A percentile compares a stretch with the other conserved stretches of the same genome.
Evolutionary conservation across 2,888 invertebrate species (phyloP).

Genomic region (Sylvicola fuscatus): DNA sequence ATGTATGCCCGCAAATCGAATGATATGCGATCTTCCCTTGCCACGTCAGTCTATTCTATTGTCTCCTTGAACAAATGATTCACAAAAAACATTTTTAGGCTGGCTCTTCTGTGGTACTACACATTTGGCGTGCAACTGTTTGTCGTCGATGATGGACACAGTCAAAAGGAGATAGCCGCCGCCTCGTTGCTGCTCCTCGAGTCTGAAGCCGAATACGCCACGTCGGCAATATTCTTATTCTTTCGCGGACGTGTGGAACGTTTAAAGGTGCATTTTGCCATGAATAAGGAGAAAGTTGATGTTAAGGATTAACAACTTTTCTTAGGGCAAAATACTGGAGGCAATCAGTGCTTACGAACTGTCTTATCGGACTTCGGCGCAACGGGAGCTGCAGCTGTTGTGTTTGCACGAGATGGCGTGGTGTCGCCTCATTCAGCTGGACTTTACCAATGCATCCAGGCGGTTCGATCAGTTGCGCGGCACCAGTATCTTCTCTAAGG

Average conservation of each 20-base stretch:
- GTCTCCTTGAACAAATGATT: neutral
- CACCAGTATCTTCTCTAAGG: constrained; percentile 31
- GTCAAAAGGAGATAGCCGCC: constrained; percentile 33
- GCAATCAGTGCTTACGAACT: constrained; percentile 35
- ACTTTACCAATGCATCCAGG: constrained; percentile 30
- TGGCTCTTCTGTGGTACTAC: constrained; percentile 44
- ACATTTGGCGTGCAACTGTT: constrained; percentile 47
- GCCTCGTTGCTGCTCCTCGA: constrained; percentile 31
- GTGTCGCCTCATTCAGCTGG: constrained; percentile 39
- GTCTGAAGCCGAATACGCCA: constrained; percentile 30
- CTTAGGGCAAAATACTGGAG: too few relatives aligned
- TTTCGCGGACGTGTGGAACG: constrained; percentile 40
- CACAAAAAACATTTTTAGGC: neutral
- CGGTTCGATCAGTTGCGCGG: constrained; percentile 30
- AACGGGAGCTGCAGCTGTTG: constrained; percentile 38
- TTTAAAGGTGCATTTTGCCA: constrained; percentile 37
- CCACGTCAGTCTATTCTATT: constrained; percentile 28
- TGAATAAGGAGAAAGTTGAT: neutral
- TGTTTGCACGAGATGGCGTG: constrained; percentile 30
- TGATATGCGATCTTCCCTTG: constrained; percentile 46
- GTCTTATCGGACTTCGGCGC: constrained; percentile 35
- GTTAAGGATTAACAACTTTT: too few relatives aligned
- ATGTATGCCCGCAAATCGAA: constrained; percentile 36
- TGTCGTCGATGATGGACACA: constrained; percentile 34
- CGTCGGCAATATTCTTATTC: constrained; percentile 43